Percentiles rank a stretch among this genome's conserved stretches.
These are phyloP conservation scores for Leucoraja erinaceus DNA, from an alignment of 2,113 vertebrate species.

Conservation along the genomic window DNA sequence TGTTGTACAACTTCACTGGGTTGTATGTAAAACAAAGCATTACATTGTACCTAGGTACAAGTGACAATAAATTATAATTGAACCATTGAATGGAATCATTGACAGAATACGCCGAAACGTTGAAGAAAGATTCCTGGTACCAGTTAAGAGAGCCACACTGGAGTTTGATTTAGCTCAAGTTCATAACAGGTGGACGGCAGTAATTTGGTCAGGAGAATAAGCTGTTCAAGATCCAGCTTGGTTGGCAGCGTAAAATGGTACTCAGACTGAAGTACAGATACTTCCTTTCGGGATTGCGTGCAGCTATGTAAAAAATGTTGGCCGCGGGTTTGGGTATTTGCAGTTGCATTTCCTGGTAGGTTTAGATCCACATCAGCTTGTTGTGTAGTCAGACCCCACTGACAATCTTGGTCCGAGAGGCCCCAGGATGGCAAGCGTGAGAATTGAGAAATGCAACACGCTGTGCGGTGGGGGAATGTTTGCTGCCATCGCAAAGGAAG, in stretches of 20 bases:
- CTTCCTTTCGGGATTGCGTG: background rate
- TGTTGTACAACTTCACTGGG: no score
- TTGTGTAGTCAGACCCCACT: background rate
- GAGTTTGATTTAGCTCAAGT: background rate
- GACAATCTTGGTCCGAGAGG: background rate
- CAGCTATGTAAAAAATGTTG: slow-evolving; percentile 26
- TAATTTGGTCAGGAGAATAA: no score
- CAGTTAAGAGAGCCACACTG: background rate
- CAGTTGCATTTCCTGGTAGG: background rate
- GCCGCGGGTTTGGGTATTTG: background rate
- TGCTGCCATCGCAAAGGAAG: background rate
- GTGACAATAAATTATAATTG: no score
- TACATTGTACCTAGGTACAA: no score
- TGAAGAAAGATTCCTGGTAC: background rate
- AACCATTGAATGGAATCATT: no score
- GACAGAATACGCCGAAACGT: no score
- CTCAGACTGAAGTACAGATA: background rate
- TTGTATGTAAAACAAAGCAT: no score
- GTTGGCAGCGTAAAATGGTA: background rate
- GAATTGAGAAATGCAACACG: background rate
- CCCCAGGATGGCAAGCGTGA: background rate
- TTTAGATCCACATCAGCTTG: background rate
- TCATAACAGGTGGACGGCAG: no score
- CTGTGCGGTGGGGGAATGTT: no score
- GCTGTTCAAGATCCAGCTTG: no score